phyloP scores from a whole-genome alignment of 2,888 invertebrate genomes.

The Agriopis marginaria region DNA sequence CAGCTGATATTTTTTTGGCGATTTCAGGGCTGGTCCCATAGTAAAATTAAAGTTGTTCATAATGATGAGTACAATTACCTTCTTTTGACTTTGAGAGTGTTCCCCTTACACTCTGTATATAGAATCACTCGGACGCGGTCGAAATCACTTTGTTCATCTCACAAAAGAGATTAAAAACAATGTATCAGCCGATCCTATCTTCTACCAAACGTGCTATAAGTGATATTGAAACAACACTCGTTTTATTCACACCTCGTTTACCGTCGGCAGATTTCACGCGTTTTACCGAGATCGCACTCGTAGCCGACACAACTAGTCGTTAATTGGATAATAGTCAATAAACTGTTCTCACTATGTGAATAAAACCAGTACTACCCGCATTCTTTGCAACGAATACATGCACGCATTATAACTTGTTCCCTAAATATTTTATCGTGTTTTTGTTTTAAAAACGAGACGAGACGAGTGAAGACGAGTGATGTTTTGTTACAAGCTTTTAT shows the following conservation, averaged over 20 bases:
- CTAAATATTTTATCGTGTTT: background rate
- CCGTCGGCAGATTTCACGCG: constrained; percentile 55
- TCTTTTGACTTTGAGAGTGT: no score
- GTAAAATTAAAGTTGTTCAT: no score
- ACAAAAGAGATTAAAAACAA: background rate
- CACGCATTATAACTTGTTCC: constrained; percentile 1
- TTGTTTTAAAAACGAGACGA: background rate
- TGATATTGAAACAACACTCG: constrained; percentile 55
- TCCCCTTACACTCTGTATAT: no score
- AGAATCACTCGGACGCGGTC: no score
- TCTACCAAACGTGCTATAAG: constrained; percentile 44
- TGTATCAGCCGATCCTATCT: background rate
- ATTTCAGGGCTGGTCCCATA: no score
- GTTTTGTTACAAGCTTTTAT: no score
- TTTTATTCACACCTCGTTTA: constrained; percentile 49
- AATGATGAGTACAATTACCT: no score
- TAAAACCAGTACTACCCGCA: constrained; percentile 17
- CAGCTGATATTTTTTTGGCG: no score
- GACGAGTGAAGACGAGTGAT: background rate
- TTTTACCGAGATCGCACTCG: constrained; percentile 53
- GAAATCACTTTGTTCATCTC: no score
- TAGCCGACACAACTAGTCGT: constrained; percentile 52
- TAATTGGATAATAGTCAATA: constrained; percentile 57
- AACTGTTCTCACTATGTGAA: constrained; percentile 10
- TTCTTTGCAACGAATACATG: constrained; percentile 6